A percentile compares a stretch with the other conserved stretches of the same genome.
Evolutionary conservation across 2,113 vertebrate species (phyloP).

Genomic region (Spheniscus mendiculus): DNA sequence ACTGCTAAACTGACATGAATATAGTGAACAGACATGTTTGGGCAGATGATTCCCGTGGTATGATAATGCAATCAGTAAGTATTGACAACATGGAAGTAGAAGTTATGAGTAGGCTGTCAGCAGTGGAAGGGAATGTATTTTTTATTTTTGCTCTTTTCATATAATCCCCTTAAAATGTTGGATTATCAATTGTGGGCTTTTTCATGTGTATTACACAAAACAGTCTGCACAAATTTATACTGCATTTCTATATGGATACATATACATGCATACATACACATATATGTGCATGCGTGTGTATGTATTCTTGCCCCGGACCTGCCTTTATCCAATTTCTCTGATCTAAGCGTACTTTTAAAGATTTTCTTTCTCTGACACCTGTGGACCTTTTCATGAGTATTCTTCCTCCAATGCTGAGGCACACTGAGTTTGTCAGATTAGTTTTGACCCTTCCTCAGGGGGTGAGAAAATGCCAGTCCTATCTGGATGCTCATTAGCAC

Average conservation of each 20-base stretch:
- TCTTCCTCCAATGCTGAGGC: neutral
- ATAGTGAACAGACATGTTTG: neutral
- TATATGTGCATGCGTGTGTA: neutral
- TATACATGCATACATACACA: neutral
- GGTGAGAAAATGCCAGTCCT: slow-evolving; percentile 14
- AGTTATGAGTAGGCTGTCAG: neutral
- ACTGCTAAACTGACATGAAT: neutral
- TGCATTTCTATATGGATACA: neutral
- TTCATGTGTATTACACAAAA: neutral
- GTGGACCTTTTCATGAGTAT: slow-evolving; percentile 28
- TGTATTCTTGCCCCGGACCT: neutral
- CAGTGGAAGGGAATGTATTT: neutral
- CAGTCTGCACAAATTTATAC: neutral
- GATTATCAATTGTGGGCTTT: neutral
- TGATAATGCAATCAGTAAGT: neutral
- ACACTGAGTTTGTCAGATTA: slow-evolving; percentile 36
- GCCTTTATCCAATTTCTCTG: neutral
- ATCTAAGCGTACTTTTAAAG: neutral
- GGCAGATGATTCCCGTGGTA: neutral
- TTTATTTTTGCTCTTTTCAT: neutral
- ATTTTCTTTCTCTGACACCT: slow-evolving; percentile 9
- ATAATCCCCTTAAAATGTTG: neutral
- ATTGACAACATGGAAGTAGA: neutral
- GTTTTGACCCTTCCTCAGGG: slow-evolving; percentile 48
- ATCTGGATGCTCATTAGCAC: slow-evolving; percentile 60